Evolutionary conservation across 2,113 vertebrate genomes (phyloP).

Genomic region (Potamarius usumacintae): DNA sequence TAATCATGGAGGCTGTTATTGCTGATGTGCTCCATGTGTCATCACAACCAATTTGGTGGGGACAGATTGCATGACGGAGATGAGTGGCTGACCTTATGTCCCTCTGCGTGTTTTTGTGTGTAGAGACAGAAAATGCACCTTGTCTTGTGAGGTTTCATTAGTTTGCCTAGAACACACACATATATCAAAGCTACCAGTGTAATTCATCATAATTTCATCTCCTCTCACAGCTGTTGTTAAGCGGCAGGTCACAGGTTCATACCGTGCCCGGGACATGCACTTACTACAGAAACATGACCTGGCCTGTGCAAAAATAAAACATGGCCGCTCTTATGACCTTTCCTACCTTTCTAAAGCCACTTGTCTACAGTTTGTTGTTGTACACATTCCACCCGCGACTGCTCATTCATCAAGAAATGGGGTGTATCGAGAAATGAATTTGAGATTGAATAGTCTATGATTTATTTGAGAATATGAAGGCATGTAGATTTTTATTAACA

Average conservation of each 20-base stretch:
- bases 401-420: background rate
- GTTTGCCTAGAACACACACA: constrained; percentile 15
- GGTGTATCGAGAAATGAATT: background rate
- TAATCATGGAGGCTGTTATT: constrained; percentile 35
- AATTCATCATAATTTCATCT: constrained; percentile 48
- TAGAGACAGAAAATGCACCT: constrained; percentile 33
- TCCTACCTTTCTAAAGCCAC: background rate
- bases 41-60: constrained; percentile 51
- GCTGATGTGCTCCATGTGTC: constrained; percentile 39
- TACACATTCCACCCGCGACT: background rate
- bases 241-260: constrained; percentile 16
- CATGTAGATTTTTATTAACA: background rate
- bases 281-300: constrained; percentile 41
- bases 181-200: constrained; percentile 19
- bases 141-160: constrained; percentile 43
- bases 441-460: background rate
- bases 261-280: constrained; percentile 11
- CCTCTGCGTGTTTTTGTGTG: constrained; percentile 28
- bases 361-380: constrained; percentile 2
- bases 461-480: background rate
- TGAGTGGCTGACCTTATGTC: constrained; percentile 25
- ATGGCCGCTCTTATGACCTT: constrained; percentile 14
- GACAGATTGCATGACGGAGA: constrained; percentile 43
- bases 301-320: constrained; percentile 37
- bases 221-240: constrained; percentile 38